Evolutionary conservation across 2,113 vertebrate genomes (phyloP).

Genomic region (Gambusia holbrooki): DNA sequence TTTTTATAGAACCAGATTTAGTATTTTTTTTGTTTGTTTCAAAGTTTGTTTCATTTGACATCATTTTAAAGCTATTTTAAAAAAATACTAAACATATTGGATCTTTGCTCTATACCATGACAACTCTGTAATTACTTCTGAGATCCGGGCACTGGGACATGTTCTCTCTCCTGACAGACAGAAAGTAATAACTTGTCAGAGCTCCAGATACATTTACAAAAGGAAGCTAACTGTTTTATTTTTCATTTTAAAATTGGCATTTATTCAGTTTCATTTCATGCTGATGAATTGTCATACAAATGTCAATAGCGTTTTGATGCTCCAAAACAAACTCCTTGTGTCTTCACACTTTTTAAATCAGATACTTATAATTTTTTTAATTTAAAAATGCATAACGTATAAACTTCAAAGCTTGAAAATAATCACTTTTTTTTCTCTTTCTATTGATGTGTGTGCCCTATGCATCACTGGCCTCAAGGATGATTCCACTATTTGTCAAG

Average conservation of each 20-base stretch:
- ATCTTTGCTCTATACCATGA: not conserved
- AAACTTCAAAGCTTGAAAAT: conserved; percentile 1
- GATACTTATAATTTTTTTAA: not conserved
- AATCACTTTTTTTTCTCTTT: not conserved
- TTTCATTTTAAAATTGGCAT: not conserved
- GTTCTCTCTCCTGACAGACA: not conserved
- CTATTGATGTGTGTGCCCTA: not conserved
- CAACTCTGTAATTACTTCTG: not conserved
- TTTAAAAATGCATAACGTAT: not conserved
- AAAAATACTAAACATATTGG: not conserved
- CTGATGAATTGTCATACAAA: not conserved
- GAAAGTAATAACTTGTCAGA: not conserved
- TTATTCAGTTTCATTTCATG: not conserved
- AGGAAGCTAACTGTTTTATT: not conserved
- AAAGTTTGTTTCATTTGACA: too few species aligned
- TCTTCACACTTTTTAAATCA: not conserved
- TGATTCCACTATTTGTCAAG: conserved; percentile 17
- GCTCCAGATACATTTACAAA: not conserved
- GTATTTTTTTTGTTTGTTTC: too few species aligned
- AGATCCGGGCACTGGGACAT: not conserved
- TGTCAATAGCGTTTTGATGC: not conserved
- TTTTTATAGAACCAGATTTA: too few species aligned
- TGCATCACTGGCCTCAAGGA: not conserved
- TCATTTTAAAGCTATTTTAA: too few species aligned
- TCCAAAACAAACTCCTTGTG: not conserved